These are phyloP conservation scores for Pangasius macronema DNA, from an alignment of 2,797 vertebrate species.

Conservation along the genomic window DNA sequence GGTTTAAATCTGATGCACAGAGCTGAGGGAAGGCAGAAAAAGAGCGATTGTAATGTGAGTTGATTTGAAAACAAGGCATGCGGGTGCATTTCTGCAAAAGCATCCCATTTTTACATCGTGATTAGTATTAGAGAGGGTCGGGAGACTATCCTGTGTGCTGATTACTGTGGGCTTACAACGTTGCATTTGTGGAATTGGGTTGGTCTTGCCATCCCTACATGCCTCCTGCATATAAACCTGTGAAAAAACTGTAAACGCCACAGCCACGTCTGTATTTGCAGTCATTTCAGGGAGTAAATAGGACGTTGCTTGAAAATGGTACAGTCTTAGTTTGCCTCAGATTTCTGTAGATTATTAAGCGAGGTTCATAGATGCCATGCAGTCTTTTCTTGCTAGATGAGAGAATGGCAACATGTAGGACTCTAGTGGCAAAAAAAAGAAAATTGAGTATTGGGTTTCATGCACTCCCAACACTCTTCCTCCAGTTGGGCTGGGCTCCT, in stretches of 20 bases:
- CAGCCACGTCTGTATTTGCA: not conserved
- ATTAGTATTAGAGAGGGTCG: not conserved
- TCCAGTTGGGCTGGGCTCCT: not conserved
- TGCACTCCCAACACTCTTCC: not conserved
- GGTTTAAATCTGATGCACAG: not conserved
- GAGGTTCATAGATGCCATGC: not conserved
- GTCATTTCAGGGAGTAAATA: not conserved
- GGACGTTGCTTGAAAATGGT: not conserved
- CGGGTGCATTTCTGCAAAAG: not conserved
- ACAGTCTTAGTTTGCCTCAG: not conserved
- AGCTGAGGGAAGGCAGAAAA: not conserved
- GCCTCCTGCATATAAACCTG: not conserved
- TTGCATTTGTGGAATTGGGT: not conserved
- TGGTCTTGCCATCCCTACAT: not conserved
- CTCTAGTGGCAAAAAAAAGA: no score
- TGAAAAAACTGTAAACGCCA: not conserved
- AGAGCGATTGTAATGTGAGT: not conserved
- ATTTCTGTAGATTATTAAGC: not conserved
- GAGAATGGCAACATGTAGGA: not conserved
- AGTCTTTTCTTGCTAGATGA: not conserved
- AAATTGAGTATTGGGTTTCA: not conserved
- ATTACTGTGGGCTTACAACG: not conserved
- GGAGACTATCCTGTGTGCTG: not conserved
- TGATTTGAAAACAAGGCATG: not conserved
- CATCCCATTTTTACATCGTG: not conserved